Base-by-base conservation (phyloP, 2,113 vertebrate genomes). In the Pterocles orientalis region DNA sequence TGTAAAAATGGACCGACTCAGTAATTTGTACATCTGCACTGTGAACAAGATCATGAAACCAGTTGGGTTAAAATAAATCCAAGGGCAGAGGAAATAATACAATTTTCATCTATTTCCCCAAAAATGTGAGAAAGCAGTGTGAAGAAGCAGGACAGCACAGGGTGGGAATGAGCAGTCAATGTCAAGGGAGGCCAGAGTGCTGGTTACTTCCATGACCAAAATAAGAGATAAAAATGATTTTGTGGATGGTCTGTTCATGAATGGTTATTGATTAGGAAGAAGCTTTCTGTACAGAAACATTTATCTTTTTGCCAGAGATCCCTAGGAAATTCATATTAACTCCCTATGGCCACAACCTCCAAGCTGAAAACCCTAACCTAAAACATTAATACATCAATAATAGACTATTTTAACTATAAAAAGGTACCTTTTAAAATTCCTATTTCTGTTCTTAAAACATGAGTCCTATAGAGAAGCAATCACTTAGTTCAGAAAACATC, bases 101-200 rank as follows among this genome's bases (percentile, higher is more conserved):
- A 56, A 7, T 56, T 82, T 90, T 60, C 20, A 79, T 36, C 11
- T 43, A 14, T 56, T 94, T 60, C 21, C 34, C 8, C 3, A 1
- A 31, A 57, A 80, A 64, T 14, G 41, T 41, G 41, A 41, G 12
- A 12, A 41, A 41, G 41, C 34, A 57, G 4, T 8, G 7, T 41
- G 24, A 70, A 57, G 24, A 28, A 71, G 28, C 3, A 56, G 14
- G 12, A 43, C 9, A 76, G 29, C 11, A 43, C 12, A 25, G 20
- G 18, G 19, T 76, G 26, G 24, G 71, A 92, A 88, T n/a, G 16
- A 69, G 12, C 7, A 70, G 33, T 45, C 23, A 34, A 3, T 11
- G 29, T 31, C 50, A 43, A 60, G 17, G 18, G 8, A 77, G 5
- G 24, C 8, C 0, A 0, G 62, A 76, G 20, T 41, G 31, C 8